phyloP scores from a whole-genome alignment of 2,888 invertebrate species.

The Agonopterix arenella region DNA sequence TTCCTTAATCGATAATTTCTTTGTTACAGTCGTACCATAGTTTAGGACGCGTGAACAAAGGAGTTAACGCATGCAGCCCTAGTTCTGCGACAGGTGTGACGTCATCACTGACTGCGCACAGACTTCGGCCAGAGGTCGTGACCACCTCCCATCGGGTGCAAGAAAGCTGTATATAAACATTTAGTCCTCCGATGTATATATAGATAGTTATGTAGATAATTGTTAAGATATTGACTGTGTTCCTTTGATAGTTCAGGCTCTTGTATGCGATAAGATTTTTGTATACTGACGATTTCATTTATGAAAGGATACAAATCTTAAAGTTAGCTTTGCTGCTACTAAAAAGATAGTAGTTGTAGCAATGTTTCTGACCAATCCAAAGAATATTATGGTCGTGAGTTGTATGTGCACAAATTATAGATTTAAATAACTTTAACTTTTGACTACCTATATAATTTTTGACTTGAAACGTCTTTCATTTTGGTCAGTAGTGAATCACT shows the following conservation, averaged over 20 bases:
- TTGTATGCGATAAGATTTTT: constrained; percentile 16
- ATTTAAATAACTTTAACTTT: too few relatives aligned
- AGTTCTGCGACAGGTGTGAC: constrained; percentile 76
- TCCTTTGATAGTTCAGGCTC: constrained; percentile 24
- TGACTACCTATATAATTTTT: too few relatives aligned
- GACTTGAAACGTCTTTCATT: too few relatives aligned
- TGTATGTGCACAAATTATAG: too few relatives aligned
- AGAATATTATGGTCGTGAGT: too few relatives aligned
- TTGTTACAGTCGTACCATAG: constrained; percentile 87
- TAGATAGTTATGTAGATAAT: not conserved
- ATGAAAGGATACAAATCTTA: too few relatives aligned
- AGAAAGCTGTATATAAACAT: constrained; percentile 91
- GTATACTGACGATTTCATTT: too few relatives aligned
- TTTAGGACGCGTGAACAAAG: constrained; percentile 82
- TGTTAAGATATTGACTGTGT: constrained; percentile 26
- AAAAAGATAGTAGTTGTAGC: too few relatives aligned
- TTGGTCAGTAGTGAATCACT: too few relatives aligned
- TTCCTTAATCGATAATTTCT: not conserved
- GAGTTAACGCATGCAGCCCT: constrained; percentile 77
- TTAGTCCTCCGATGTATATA: constrained; percentile 2
- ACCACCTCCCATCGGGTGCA: constrained; percentile 92
- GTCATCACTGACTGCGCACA: constrained; percentile 87
- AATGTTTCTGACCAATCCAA: too few relatives aligned
- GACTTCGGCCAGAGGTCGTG: constrained; percentile 89
- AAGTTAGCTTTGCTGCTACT: too few relatives aligned